Evolutionary conservation across 2,113 vertebrate species (phyloP).

Genomic region (Opisthocomus hoazin): DNA sequence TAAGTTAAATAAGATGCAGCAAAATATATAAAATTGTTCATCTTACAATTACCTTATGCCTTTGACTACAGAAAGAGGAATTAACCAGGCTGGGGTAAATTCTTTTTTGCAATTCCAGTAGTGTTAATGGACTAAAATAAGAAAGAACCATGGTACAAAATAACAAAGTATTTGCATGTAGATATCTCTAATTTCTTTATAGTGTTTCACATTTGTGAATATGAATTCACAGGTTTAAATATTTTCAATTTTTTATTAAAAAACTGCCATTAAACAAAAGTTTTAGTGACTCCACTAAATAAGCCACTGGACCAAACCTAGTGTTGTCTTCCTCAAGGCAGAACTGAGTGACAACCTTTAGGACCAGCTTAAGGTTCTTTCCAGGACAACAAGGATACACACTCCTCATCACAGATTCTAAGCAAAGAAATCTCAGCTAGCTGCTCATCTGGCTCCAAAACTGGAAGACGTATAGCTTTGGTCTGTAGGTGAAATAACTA

Average conservation of each 20-base stretch:
- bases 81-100: neutral
- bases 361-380: neutral
- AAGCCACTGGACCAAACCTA: neutral
- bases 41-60: conserved; percentile 23
- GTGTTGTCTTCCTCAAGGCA: neutral
- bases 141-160: neutral
- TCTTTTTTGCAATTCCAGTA: neutral
- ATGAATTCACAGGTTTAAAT: neutral
- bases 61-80: conserved; percentile 36
- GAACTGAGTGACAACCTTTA: neutral
- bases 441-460: neutral
- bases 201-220: neutral
- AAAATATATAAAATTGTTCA: conserved; percentile 61
- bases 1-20: conserved; percentile 66
- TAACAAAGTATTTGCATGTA: neutral
- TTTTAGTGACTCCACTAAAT: neutral
- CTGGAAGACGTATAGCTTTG: neutral
- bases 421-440: neutral
- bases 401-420: neutral
- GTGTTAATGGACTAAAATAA: neutral
- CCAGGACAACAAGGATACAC: neutral
- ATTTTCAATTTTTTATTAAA: neutral
- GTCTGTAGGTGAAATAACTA: neutral
- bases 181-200: neutral
- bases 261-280: neutral